Conservation (phyloP, 2,888 invertebrate species). For the Dendrolimus houi region DNA sequence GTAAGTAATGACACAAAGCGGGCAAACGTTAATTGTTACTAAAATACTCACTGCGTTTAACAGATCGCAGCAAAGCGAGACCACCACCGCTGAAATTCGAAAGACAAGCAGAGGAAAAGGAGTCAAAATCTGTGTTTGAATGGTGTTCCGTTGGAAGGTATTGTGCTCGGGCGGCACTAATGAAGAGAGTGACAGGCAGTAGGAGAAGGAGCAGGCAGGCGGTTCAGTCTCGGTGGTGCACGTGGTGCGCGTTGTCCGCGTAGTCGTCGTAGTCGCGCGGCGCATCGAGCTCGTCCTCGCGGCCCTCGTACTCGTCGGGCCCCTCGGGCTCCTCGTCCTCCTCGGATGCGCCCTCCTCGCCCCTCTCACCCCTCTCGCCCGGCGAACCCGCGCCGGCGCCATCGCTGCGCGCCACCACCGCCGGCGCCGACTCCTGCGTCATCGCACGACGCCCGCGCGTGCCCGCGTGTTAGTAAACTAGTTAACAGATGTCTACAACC, state of each 20-base stretch:
- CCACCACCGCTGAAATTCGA: too few relatives aligned
- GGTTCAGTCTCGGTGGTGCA: slow-evolving; percentile 49
- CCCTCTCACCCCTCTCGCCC: slow-evolving; percentile 17
- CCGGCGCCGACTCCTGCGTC: slow-evolving; percentile 30
- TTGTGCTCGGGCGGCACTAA: background rate
- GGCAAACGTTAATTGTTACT: too few relatives aligned
- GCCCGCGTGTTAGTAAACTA: background rate
- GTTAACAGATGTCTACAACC: too few relatives aligned
- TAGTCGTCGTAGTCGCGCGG: slow-evolving; percentile 65
- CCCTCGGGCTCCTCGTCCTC: slow-evolving; percentile 23
- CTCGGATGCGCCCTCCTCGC: slow-evolving; percentile 22
- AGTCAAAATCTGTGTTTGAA: too few relatives aligned
- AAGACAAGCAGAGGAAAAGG: too few relatives aligned
- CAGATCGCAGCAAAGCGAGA: too few relatives aligned
- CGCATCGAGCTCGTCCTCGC: slow-evolving; percentile 47
- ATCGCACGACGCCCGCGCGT: slow-evolving; percentile 10
- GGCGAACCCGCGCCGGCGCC: slow-evolving; percentile 18
- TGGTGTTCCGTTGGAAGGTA: too few relatives aligned
- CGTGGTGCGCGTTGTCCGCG: slow-evolving; percentile 56
- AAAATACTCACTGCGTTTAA: too few relatives aligned
- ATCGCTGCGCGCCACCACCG: slow-evolving; percentile 30
- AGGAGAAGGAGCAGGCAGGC: slow-evolving; percentile 2
- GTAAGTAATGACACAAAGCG: too few relatives aligned
- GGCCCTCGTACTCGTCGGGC: slow-evolving; percentile 40
- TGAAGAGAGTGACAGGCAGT: background rate